Conservation (phyloP, 1,140 invertebrate species). For the Bombus sibiricus region DNA sequence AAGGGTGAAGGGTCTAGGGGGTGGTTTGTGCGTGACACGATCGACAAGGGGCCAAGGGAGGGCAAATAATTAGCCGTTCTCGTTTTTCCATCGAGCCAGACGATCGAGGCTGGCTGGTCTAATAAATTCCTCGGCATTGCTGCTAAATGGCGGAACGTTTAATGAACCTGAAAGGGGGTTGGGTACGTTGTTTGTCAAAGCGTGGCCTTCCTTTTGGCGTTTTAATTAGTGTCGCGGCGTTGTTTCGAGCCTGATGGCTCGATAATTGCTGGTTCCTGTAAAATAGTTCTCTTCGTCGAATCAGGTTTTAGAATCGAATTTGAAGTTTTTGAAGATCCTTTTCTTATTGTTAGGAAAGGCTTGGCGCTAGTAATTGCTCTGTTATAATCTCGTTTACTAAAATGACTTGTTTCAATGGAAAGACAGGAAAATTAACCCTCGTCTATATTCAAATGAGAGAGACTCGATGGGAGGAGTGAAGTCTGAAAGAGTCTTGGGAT, state of each 20-base stretch:
- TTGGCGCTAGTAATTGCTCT: not conserved
- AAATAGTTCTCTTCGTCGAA: not conserved
- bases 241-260: not conserved
- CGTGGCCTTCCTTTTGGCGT: not conserved
- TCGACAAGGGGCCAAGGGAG: not conserved
- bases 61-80: conserved; percentile 52
- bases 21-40: not conserved
- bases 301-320: too few relatives aligned
- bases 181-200: not conserved
- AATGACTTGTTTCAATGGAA: not conserved
- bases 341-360: not conserved
- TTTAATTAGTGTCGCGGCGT: conserved; percentile 14
- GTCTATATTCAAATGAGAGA: conserved; percentile 1
- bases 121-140: conserved; percentile 45
- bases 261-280: not conserved
- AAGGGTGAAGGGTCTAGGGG: not conserved
- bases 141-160: conserved; percentile 47
- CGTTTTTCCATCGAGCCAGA: conserved; percentile 22
- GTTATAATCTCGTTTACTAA: not conserved
- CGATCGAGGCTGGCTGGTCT: conserved; percentile 9
- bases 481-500: not conserved
- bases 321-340: not conserved
- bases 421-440: not conserved
- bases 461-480: not conserved
- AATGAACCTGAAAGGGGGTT: conserved; percentile 26